These are phyloP conservation scores for Epinotia demarniana DNA, from an alignment of 2,888 invertebrate species.

Conservation along the genomic window DNA sequence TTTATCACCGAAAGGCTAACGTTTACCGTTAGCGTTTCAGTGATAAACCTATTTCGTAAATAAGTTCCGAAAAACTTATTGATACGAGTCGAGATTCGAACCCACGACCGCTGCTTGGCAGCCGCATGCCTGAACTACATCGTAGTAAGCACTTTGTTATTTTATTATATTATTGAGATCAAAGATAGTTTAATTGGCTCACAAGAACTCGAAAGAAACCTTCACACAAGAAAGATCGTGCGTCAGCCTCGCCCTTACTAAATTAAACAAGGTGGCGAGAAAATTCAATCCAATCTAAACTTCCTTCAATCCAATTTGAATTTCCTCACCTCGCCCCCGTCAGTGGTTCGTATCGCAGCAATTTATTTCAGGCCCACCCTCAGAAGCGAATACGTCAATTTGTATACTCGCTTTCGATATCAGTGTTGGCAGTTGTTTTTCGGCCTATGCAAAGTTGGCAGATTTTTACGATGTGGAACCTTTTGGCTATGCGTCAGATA, in stretches of 20 bases:
- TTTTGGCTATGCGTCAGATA: neutral
- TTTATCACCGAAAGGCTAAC: too few species aligned
- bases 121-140: too few species aligned
- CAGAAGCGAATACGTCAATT: slow-evolving; percentile 48
- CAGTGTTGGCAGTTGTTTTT: slow-evolving; percentile 38
- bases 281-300: slow-evolving; percentile 83
- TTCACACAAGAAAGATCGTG: slow-evolving; percentile 46
- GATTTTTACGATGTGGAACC: neutral
- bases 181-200: slow-evolving; percentile 1
- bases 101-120: too few species aligned
- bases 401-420: slow-evolving; percentile 41
- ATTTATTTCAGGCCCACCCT: slow-evolving; percentile 60
- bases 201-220: slow-evolving; percentile 23
- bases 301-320: slow-evolving; percentile 83
- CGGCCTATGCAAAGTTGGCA: neutral
- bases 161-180: neutral
- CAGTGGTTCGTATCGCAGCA: slow-evolving; percentile 55
- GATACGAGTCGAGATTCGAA: too few species aligned
- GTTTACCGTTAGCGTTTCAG: too few species aligned
- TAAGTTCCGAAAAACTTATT: too few species aligned
- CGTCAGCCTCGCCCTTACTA: slow-evolving; percentile 64
- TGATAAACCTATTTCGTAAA: too few species aligned
- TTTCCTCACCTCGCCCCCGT: slow-evolving; percentile 62
- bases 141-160: too few species aligned
- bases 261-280: slow-evolving; percentile 81